Conservation (phyloP, 2,888 invertebrate genomes). For the Limenitis camilla region DNA sequence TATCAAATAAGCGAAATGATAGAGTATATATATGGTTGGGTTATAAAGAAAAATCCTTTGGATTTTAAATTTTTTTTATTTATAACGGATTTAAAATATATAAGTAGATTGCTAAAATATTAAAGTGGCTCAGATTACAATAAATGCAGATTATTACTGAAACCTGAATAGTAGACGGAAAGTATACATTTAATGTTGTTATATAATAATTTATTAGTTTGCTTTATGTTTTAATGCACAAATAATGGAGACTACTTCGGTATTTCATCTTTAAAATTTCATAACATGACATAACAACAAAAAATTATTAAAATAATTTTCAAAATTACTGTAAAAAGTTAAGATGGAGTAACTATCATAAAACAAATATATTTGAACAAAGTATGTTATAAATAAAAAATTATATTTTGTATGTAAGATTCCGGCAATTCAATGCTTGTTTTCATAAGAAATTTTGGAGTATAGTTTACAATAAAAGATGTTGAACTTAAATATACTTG, state of each 20-base stretch:
- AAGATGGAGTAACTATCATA: no score
- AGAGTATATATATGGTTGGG: no score
- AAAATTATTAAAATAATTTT: no score
- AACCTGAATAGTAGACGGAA: not conserved
- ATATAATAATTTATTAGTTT: no score
- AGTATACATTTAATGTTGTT: not conserved
- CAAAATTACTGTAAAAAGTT: no score
- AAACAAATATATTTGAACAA: no score
- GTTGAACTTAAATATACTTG: constrained; percentile 20
- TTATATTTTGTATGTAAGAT: not conserved
- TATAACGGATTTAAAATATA: constrained; percentile 1
- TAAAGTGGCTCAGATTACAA: not conserved
- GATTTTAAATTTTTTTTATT: no score
- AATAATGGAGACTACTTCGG: not conserved
- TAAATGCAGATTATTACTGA: constrained; percentile 2
- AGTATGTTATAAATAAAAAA: no score
- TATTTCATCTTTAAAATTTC: not conserved
- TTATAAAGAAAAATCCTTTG: no score
- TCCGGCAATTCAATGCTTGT: not conserved
- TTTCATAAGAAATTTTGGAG: constrained; percentile 4
- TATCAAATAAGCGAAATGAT: no score
- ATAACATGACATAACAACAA: not conserved
- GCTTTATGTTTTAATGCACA: not conserved
- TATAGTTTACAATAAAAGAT: constrained; percentile 25
- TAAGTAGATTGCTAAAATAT: constrained; percentile 1